Percentiles rank a stretch among this genome's conserved stretches.
Conservation (phyloP, 2,113 vertebrate genomes). For the Xiphias gladius region DNA sequence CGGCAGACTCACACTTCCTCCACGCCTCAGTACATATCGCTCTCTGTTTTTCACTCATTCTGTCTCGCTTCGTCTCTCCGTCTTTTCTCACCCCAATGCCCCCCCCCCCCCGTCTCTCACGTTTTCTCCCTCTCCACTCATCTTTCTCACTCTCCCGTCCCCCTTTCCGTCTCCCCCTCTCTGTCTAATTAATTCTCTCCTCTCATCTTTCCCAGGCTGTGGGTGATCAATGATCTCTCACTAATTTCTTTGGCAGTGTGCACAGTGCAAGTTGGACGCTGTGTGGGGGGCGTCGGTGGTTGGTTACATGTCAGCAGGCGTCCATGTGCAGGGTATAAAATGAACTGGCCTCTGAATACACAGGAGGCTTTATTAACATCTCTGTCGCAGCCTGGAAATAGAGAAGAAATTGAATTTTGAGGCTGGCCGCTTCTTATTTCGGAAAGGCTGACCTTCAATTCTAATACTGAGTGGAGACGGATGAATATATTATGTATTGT, state of each 20-base stretch:
- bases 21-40: slow-evolving; percentile 14
- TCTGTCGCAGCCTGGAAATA: slow-evolving; percentile 54
- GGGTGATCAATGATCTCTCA: slow-evolving; percentile 66
- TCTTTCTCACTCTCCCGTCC: slow-evolving; percentile 17
- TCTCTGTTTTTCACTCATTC: slow-evolving; percentile 18
- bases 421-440: slow-evolving; percentile 53
- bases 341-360: slow-evolving; percentile 25
- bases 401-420: slow-evolving; percentile 71
- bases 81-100: slow-evolving; percentile 17
- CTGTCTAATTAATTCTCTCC: slow-evolving; percentile 59
- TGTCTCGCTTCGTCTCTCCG: slow-evolving; percentile 12
- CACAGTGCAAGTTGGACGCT: slow-evolving; percentile 1
- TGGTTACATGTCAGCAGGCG: slow-evolving; percentile 33
- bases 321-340: slow-evolving; percentile 19
- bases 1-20: slow-evolving; percentile 43
- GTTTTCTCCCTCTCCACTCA: background rate
- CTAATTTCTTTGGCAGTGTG: slow-evolving; percentile 54
- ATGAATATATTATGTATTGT: slow-evolving; percentile 55
- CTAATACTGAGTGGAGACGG: slow-evolving; percentile 58
- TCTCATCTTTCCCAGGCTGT: slow-evolving; percentile 42
- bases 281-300: slow-evolving; percentile 8
- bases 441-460: slow-evolving; percentile 67
- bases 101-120: background rate
- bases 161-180: slow-evolving; percentile 27
- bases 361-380: slow-evolving; percentile 41